These are phyloP conservation scores for Xestia sexstrigata DNA, from an alignment of 2,888 invertebrate species.

Conservation along the genomic window DNA sequence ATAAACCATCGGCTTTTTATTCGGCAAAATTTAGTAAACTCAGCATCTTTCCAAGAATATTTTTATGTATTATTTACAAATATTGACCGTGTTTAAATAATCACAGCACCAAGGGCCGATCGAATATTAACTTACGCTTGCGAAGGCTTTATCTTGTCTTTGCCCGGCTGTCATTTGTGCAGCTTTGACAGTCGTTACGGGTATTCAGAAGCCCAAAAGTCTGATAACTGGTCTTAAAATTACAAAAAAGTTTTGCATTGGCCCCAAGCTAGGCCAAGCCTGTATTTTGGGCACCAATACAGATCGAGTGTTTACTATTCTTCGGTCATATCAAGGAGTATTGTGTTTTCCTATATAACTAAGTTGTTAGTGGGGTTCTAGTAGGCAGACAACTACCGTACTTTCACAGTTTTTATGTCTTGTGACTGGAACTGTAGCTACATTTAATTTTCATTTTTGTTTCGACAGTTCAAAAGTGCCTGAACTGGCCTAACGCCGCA, in stretches of 20 bases:
- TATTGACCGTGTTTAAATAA: neutral
- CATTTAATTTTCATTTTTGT: no score
- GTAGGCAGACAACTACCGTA: no score
- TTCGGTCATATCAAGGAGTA: neutral
- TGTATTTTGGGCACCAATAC: no score
- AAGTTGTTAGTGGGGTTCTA: neutral
- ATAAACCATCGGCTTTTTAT: conserved; percentile 15
- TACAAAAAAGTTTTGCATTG: no score
- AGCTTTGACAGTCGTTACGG: neutral
- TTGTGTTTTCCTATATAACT: neutral
- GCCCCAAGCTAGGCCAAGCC: no score
- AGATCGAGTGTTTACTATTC: no score
- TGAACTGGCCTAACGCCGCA: no score
- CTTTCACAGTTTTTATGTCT: no score
- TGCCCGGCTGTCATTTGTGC: neutral
- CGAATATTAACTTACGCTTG: neutral
- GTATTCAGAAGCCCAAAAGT: no score
- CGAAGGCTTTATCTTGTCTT: neutral
- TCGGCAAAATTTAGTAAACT: neutral
- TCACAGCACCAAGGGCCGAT: no score
- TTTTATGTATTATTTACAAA: neutral
- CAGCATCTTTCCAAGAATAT: neutral
- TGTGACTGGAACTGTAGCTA: no score
- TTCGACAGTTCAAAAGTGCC: no score
- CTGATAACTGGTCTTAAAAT: neutral